Evolutionary conservation across 1,140 invertebrate genomes (phyloP).

Genomic region (Lasaia peninsularis): DNA sequence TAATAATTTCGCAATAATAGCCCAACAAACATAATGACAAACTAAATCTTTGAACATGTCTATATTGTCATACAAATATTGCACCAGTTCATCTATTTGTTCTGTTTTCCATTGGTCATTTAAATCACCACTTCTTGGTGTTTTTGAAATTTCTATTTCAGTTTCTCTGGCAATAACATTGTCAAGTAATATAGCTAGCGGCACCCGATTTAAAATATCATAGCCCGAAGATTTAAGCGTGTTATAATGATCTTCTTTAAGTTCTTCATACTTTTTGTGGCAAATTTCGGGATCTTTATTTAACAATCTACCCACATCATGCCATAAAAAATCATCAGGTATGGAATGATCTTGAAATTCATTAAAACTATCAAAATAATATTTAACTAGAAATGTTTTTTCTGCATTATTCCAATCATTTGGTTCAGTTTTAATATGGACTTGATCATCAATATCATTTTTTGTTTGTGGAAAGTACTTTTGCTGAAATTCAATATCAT

Average conservation of each 20-base stretch:
- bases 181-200: slow-evolving; percentile 53
- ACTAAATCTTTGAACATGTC: slow-evolving; percentile 58
- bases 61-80: slow-evolving; percentile 61
- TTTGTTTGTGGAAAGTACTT: slow-evolving; percentile 32
- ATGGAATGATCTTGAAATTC: slow-evolving; percentile 62
- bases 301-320: slow-evolving; percentile 56
- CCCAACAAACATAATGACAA: slow-evolving; percentile 62
- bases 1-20: slow-evolving; percentile 40
- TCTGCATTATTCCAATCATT: slow-evolving; percentile 46
- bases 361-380: slow-evolving; percentile 61
- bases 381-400: slow-evolving; percentile 53
- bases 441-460: neutral
- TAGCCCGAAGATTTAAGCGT: slow-evolving; percentile 45
- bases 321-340: slow-evolving; percentile 60
- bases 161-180: slow-evolving; percentile 58
- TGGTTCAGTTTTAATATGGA: slow-evolving; percentile 22
- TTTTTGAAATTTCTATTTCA: slow-evolving; percentile 37
- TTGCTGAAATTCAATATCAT: slow-evolving; percentile 52
- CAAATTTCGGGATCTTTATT: slow-evolving; percentile 50
- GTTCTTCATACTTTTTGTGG: slow-evolving; percentile 44
- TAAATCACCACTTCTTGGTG: slow-evolving; percentile 14
- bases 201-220: slow-evolving; percentile 36
- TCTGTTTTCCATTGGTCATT: slow-evolving; percentile 40
- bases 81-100: slow-evolving; percentile 50
- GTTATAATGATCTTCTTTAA: slow-evolving; percentile 47